Evolutionary conservation across 2,888 invertebrate species (phyloP).

Genomic region (Cabera pusaria): DNA sequence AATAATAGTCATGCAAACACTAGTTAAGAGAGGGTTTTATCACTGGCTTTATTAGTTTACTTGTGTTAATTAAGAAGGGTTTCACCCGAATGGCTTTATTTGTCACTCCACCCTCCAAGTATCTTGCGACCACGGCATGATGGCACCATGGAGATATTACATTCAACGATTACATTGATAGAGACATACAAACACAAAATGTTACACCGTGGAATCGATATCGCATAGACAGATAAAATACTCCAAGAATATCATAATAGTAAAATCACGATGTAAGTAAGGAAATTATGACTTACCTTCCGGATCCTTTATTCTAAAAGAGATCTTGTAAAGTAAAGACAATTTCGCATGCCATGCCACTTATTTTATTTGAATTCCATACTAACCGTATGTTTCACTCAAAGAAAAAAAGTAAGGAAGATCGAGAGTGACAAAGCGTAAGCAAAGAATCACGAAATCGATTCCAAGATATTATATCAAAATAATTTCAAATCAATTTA

Average conservation of each 20-base stretch:
- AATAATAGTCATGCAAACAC: conserved; percentile 72
- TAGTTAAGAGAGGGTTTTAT: conserved; percentile 55
- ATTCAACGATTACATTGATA: conserved; percentile 19
- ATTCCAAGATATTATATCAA: conserved; percentile 63
- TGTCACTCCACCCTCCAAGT: conserved; percentile 76
- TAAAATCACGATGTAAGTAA: conserved; percentile 33
- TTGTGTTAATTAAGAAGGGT: conserved; percentile 38
- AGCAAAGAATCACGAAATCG: conserved; percentile 67
- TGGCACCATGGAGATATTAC: conserved; percentile 20
- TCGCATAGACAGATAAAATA: conserved; percentile 45
- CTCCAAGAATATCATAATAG: conserved; percentile 34
- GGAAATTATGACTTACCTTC: conserved; percentile 66
- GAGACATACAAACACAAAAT: conserved; percentile 48
- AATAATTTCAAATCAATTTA: conserved; percentile 30
- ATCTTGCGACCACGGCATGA: conserved; percentile 47
- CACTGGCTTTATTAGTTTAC: conserved; percentile 40
- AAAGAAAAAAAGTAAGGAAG: conserved; percentile 34
- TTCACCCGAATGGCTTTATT: conserved; percentile 23
- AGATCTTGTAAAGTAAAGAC: conserved; percentile 34
- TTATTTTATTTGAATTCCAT: conserved; percentile 19
- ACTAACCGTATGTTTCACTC: background rate
- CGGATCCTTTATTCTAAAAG: conserved; percentile 37
- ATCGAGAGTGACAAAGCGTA: conserved; percentile 39
- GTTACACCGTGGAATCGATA: conserved; percentile 75
- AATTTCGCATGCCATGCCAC: conserved; percentile 64